Conservation (phyloP, 2,113 vertebrate species). For the Oriolus oriolus region DNA sequence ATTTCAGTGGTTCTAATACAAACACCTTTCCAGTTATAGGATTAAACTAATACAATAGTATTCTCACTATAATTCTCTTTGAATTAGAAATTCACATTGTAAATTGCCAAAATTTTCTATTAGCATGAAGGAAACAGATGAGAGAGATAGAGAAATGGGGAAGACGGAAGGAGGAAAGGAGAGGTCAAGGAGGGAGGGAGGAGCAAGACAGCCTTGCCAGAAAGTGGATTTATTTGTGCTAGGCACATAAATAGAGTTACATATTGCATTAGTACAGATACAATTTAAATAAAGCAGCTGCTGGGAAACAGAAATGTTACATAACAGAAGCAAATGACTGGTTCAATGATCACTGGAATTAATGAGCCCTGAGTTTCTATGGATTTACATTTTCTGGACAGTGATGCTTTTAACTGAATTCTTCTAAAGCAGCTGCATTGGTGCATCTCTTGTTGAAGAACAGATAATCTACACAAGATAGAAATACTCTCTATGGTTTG, state of each 20-base stretch:
- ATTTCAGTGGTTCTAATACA: background rate
- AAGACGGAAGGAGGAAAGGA: background rate
- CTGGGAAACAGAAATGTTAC: background rate
- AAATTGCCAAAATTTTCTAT: background rate
- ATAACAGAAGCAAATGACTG: background rate
- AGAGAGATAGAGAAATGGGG: background rate
- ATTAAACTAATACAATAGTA: background rate
- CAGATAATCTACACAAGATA: background rate
- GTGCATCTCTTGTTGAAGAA: background rate
- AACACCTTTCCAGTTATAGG: background rate
- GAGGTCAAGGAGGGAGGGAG: background rate
- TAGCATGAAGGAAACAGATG: background rate
- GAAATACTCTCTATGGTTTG: background rate
- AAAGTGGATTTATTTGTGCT: background rate
- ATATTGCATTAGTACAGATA: background rate
- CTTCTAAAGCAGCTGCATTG: background rate
- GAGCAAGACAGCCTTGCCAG: background rate
- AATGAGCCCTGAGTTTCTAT: background rate
- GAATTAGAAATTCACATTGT: background rate
- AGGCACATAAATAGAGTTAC: background rate
- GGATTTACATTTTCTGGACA: background rate
- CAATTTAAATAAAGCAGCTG: background rate
- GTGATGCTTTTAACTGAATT: background rate
- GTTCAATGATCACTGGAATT: background rate
- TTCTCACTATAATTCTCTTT: background rate